These are phyloP conservation scores for Channa maculata DNA, from an alignment of 2,113 vertebrate genomes.

Conservation along the genomic window DNA sequence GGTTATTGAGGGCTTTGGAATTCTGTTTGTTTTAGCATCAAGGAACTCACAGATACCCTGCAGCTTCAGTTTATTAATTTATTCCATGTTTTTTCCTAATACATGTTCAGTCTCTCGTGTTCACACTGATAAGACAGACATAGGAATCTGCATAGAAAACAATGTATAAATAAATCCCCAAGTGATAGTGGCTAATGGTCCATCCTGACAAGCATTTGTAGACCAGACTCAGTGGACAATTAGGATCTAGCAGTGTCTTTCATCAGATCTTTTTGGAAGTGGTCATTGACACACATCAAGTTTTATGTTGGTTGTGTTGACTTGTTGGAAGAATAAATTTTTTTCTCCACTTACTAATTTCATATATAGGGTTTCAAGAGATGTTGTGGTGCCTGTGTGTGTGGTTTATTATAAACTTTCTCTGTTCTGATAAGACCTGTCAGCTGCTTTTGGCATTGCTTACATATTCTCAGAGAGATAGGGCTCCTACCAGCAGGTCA, in stretches of 20 bases:
- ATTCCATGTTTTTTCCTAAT: conserved; percentile 18
- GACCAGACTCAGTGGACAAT: not conserved
- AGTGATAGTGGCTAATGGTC: conserved; percentile 20
- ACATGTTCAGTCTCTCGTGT: conserved; percentile 52
- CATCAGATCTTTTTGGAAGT: not conserved
- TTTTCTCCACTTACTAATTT: conserved; percentile 49
- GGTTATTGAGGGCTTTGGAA: too few species aligned
- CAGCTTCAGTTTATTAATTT: conserved; percentile 50
- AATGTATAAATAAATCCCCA: conserved; percentile 40
- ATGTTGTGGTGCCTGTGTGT: not conserved
- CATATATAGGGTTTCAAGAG: too few species aligned
- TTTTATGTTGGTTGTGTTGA: conserved; percentile 1
- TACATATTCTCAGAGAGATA: conserved; percentile 73
- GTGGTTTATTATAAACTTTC: conserved; percentile 1
- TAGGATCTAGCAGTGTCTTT: conserved; percentile 20
- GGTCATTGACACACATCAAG: conserved; percentile 2
- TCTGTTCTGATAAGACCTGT: conserved; percentile 47
- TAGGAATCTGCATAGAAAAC: conserved; percentile 6
- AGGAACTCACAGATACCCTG: conserved; percentile 31
- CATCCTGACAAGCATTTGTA: not conserved
- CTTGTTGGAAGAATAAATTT: not conserved
- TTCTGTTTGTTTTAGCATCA: conserved; percentile 30
- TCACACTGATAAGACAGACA: conserved; percentile 32
- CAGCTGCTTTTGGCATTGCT: conserved; percentile 72
- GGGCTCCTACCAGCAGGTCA: conserved; percentile 64